Evolutionary conservation across 2,888 invertebrate genomes (phyloP), one percentile per base, ranked within the genome.

Genomic region (Acanthoscelides obtectus): DNA sequence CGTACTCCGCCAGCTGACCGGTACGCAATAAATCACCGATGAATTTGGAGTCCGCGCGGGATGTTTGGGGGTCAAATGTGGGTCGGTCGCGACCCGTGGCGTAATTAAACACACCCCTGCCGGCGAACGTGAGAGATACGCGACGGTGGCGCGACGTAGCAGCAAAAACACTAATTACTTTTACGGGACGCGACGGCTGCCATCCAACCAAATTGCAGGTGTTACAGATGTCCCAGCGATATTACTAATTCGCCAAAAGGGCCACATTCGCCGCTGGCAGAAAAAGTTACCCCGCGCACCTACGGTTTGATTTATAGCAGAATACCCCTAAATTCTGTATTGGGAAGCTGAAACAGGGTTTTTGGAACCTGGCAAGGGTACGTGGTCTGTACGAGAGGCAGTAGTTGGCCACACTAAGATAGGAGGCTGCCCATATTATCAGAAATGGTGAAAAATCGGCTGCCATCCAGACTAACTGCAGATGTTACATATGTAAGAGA

Each of bases 161-260:
- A 45, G 45, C 45, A 84, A 84, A 85, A 84, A 84, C 84, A 82
- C 84, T 84, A 85, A 84, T 85, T 85, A 84, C 84, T 84, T 84
- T 84, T 81, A 45, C 45, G 25, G 4, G 1, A 45, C 17, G 45
- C 45, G 45, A 45, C 45, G 45, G 45, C 45, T 45, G 45, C 12
- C 45, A 17, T 45, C 45, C 45, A 45, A 81, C 83, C 84, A 84
- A 68, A 68, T 68, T 68, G 68, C 68, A 68, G 68, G 68, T 68
- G 68, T 68, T 83, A 83, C 84, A 82, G 82, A 83, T 83, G 83
- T 80, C 6, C 45, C 45, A 45, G 77, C 78, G 80, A 80, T 81
- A 81, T 80, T 80, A 80, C 79, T 80, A 80, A 82, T 80, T 79
- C 78, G 75, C 76, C 71, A 68, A 45, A 45, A 45, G 45, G 45